phyloP scores from a whole-genome alignment of 2,113 vertebrate species.

The Takifugu flavidus region DNA sequence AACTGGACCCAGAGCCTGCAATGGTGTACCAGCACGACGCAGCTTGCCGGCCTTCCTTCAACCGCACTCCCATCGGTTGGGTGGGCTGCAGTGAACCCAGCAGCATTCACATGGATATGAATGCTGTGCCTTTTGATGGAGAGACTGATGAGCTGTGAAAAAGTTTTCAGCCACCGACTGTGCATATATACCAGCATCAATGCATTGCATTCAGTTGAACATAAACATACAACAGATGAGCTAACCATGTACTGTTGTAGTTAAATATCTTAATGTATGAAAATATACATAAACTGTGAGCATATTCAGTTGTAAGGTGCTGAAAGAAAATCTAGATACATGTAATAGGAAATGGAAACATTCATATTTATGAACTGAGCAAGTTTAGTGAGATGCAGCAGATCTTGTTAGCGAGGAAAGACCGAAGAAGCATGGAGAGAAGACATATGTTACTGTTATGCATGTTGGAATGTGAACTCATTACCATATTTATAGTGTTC shows the following conservation, averaged over 20 bases:
- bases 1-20: constrained; percentile 81
- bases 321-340: constrained; percentile 16
- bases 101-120: constrained; percentile 82
- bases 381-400: constrained; percentile 17
- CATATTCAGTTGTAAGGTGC: constrained; percentile 22
- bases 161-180: constrained; percentile 27
- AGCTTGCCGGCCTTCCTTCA: constrained; percentile 91
- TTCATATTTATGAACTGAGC: constrained; percentile 11
- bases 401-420: constrained; percentile 27
- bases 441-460: constrained; percentile 21
- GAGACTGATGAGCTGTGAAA: constrained; percentile 96
- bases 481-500: constrained; percentile 25
- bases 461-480: constrained; percentile 18
- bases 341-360: constrained; percentile 15
- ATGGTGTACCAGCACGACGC: constrained; percentile 87
- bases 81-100: constrained; percentile 83
- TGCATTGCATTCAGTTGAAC: constrained; percentile 28
- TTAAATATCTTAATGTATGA: constrained; percentile 36
- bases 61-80: constrained; percentile 98
- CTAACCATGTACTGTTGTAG: constrained; percentile 29
- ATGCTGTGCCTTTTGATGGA: constrained; percentile 81
- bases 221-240: constrained; percentile 31
- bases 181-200: constrained; percentile 27
- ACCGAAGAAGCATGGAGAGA: constrained; percentile 29
- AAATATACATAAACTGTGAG: constrained; percentile 23